phyloP scores from a whole-genome alignment of 2,113 vertebrate species.

The Tupaia chinensis region DNA sequence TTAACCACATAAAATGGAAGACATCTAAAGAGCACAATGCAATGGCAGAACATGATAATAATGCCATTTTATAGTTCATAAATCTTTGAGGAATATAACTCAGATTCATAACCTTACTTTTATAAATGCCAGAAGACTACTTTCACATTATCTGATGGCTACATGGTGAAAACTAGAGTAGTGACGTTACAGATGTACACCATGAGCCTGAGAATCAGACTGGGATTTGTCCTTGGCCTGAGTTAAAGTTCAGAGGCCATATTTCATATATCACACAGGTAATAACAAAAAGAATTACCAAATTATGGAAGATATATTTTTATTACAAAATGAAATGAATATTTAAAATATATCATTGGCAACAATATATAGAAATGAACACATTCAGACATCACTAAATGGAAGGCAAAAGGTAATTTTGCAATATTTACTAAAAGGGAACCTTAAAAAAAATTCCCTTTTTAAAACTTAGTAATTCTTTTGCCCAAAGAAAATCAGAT shows the following conservation, averaged over 20 bases:
- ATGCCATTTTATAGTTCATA: constrained; percentile 50
- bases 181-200: neutral
- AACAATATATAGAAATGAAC: neutral
- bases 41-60: constrained; percentile 17
- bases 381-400: neutral
- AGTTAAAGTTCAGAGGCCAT: neutral
- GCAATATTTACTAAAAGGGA: neutral
- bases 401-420: neutral
- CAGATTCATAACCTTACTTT: constrained; percentile 44
- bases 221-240: neutral
- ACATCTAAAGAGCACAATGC: neutral
- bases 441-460: neutral
- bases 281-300: neutral
- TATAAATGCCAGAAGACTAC: constrained; percentile 30
- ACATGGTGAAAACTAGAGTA: neutral
- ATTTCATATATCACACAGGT: neutral
- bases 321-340: neutral
- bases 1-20: constrained; percentile 84
- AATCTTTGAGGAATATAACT: constrained; percentile 40
- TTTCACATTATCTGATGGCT: neutral
- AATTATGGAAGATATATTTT: neutral
- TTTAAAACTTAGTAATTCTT: neutral
- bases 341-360: neutral
- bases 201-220: neutral
- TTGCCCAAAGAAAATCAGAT: neutral